Base-by-base conservation (phyloP, 2,888 invertebrate species). In the Mesodorylaimus sp. region DNA sequence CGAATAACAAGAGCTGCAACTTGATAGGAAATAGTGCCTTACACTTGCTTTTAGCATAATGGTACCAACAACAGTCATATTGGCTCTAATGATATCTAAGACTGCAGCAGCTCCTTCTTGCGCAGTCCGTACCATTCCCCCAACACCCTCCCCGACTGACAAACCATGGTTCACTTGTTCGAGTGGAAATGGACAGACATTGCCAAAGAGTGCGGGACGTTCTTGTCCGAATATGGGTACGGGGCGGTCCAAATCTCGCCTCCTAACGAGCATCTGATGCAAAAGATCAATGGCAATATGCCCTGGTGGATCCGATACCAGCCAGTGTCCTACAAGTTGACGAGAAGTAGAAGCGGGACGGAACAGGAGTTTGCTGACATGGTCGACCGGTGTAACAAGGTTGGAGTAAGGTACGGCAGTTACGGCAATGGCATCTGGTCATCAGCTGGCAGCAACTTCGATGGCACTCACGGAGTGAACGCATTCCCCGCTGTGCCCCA, bases 221-320 rank as follows among this genome's bases (percentile, higher is more conserved):
- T 81, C 67, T 71, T 85, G 27, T 79, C 76, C 1, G 78, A 80
- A 0, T 74, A 73, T 55, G 82, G 81, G 38, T 84, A 74, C 63
- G 82, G 76, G 46, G 84, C 79, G 1, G 76, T 79, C 50, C 79
- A 79, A 55, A 48, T 59, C 3, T 62, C 65, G 1, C 67, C 67
- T 24, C 64, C 66, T 7, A 61, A 60, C 49, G 66, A 66, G 52
- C 66, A 66, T 52, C 46, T 64, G 21, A 55, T 2, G 27, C 2
- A 53, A 3, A 53, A 54, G 32, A 46, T 54, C 27, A 60, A 60
- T 45, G 56, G 58, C 36, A 59, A 63, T 49, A 56, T 61, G 45
- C 67, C 86, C 0, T 88, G 87, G 87, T 87, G 79, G 78, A 85
- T 87, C 65, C 65, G 86, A 23, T 86, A 87, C 66, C 85, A 87